A percentile compares a stretch with the other conserved stretches of the same genome.
phyloP scores from a whole-genome alignment of 2,888 invertebrate species.

The Chloroclysta siterata region DNA sequence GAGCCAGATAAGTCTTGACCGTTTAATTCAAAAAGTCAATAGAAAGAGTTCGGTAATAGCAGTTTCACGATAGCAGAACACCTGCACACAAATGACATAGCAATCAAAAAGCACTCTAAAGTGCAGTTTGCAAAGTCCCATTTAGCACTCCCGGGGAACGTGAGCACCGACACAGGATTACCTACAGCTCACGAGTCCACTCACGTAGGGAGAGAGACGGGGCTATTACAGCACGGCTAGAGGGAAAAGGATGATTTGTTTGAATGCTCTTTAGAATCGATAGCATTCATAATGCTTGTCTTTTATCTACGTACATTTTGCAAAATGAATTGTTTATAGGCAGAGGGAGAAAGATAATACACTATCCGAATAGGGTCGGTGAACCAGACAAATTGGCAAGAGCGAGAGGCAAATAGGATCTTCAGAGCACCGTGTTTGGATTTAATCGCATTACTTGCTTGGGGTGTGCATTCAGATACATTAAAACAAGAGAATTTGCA shows the following conservation, averaged over 20 bases:
- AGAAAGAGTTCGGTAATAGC: conserved; percentile 53
- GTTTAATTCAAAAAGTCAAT: conserved; percentile 56
- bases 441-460: conserved; percentile 69
- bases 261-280: conserved; percentile 61
- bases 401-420: conserved; percentile 59
- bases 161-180: conserved; percentile 58
- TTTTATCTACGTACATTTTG: conserved; percentile 58
- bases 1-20: conserved; percentile 43
- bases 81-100: conserved; percentile 53
- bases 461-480: conserved; percentile 47
- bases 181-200: conserved; percentile 63
- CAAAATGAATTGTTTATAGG: conserved; percentile 70
- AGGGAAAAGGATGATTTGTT: conserved; percentile 61
- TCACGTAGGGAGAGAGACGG: conserved; percentile 62
- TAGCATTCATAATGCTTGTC: conserved; percentile 61
- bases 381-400: conserved; percentile 71
- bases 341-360: conserved; percentile 46
- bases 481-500: conserved; percentile 58
- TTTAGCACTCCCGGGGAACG: conserved; percentile 56
- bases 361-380: conserved; percentile 64
- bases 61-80: conserved; percentile 59
- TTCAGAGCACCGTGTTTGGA: conserved; percentile 56
- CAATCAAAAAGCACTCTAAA: conserved; percentile 65
- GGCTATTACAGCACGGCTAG: conserved; percentile 53
- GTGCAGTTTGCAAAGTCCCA: conserved; percentile 62